A percentile compares a stretch with the other conserved stretches of the same genome.
These are phyloP conservation scores for Dolichoris vasculosae DNA, from an alignment of 1,140 invertebrate species.

Conservation along the genomic window DNA sequence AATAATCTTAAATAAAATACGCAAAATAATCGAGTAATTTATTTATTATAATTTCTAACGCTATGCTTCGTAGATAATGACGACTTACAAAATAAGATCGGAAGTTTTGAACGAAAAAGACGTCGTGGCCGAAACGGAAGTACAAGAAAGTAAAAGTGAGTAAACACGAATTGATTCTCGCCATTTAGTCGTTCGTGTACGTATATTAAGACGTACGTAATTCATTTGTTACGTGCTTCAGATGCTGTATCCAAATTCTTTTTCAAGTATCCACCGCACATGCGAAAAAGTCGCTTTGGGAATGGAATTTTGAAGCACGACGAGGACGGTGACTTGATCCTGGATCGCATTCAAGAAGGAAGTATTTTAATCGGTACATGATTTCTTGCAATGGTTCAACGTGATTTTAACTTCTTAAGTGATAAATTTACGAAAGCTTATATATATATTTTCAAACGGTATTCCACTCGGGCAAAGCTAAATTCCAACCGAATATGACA, in stretches of 20 bases:
- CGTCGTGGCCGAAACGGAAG: slow-evolving; percentile 62
- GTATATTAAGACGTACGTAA: not conserved
- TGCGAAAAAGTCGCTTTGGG: slow-evolving; percentile 55
- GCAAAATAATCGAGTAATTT: not conserved
- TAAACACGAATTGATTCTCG: not conserved
- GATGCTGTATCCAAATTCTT: slow-evolving; percentile 76
- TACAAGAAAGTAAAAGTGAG: slow-evolving; percentile 58
- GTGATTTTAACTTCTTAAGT: slow-evolving; percentile 2
- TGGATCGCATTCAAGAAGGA: slow-evolving; percentile 66
- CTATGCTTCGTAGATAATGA: slow-evolving; percentile 36
- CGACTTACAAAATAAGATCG: slow-evolving; percentile 73
- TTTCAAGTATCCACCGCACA: slow-evolving; percentile 74
- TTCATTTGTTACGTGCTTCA: slow-evolving; percentile 58
- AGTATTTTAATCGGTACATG: slow-evolving; percentile 70
- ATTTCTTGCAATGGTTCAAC: not conserved
- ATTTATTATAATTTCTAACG: not conserved
- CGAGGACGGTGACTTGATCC: slow-evolving; percentile 75
- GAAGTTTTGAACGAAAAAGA: slow-evolving; percentile 78
- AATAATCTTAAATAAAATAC: not conserved
- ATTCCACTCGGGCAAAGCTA: no score
- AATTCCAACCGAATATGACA: no score
- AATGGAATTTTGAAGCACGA: slow-evolving; percentile 62
- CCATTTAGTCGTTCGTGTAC: not conserved
- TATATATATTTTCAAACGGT: not conserved
- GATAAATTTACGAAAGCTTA: not conserved